Conservation (phyloP, 2,888 invertebrate genomes). For the Polyommatus iphigenia region DNA sequence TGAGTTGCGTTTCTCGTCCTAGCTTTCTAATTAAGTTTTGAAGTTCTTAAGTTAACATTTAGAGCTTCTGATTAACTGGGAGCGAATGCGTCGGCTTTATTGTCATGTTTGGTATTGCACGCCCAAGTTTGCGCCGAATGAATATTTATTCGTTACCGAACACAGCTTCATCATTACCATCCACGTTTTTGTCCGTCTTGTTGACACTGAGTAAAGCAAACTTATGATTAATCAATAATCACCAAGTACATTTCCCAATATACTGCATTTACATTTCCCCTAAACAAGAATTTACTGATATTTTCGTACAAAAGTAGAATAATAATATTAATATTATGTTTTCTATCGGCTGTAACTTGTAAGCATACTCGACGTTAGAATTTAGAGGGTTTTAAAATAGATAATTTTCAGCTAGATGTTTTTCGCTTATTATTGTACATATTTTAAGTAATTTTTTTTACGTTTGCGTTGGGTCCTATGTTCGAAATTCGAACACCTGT, state of each 20-base stretch:
- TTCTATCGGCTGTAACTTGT: too few relatives aligned
- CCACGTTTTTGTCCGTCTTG: background rate
- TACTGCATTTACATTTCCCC: too few relatives aligned
- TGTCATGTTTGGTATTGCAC: slow-evolving; percentile 35
- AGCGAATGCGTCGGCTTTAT: slow-evolving; percentile 51
- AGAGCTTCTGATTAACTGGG: slow-evolving; percentile 65
- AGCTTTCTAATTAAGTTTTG: slow-evolving; percentile 73
- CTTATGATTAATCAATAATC: background rate
- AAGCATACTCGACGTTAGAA: too few relatives aligned
- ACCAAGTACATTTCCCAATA: background rate
- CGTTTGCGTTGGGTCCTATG: too few relatives aligned
- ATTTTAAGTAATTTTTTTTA: too few relatives aligned
- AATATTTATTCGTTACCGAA: slow-evolving; percentile 24
- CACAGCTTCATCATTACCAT: background rate
- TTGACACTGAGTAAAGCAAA: background rate
- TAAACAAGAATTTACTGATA: too few relatives aligned
- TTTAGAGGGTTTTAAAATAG: too few relatives aligned
- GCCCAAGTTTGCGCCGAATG: slow-evolving; percentile 16
- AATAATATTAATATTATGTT: too few relatives aligned
- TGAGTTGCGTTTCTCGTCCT: slow-evolving; percentile 48
- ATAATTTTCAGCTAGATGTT: too few relatives aligned
- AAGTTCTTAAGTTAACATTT: slow-evolving; percentile 70
- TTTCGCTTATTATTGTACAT: too few relatives aligned
- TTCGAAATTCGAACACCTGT: too few relatives aligned
- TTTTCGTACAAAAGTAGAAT: too few relatives aligned